Conservation (phyloP, 2,113 vertebrate genomes). For the Vulpes lagopus region DNA sequence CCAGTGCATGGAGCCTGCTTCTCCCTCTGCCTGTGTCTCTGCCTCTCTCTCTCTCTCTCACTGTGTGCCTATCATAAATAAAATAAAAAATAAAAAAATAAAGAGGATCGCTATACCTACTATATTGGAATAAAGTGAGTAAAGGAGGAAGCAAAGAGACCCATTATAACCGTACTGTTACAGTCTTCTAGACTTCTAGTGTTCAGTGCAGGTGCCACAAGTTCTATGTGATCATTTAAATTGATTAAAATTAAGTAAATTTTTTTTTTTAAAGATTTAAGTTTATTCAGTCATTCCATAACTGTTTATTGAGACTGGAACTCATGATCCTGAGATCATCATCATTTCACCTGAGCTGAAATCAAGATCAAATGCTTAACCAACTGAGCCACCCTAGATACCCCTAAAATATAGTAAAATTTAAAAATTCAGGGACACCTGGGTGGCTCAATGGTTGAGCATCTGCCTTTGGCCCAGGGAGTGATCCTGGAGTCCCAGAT, state of each 20-base stretch:
- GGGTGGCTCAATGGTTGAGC: too few species aligned
- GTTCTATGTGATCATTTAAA: background rate
- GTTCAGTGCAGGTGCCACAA: background rate
- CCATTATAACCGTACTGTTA: background rate
- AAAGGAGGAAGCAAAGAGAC: background rate
- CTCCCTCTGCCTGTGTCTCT: too few species aligned
- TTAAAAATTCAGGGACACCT: background rate
- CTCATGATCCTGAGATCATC: background rate
- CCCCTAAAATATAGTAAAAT: background rate
- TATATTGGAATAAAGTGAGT: background rate
- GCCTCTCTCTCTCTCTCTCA: too few species aligned
- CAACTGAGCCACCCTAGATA: background rate
- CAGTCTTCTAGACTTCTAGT: background rate
- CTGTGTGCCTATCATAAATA: too few species aligned
- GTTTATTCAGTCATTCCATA: too few species aligned
- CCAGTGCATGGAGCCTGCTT: too few species aligned
- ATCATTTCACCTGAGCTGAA: background rate
- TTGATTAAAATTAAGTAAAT: conserved; percentile 13
- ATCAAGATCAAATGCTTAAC: background rate
- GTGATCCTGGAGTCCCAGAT: too few species aligned
- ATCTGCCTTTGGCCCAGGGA: too few species aligned
- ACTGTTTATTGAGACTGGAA: background rate
- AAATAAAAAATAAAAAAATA: background rate
- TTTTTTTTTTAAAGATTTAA: background rate
- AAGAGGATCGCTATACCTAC: background rate